phyloP scores from a whole-genome alignment of 1,140 invertebrate species.

The Druon quercuslanigerum region DNA sequence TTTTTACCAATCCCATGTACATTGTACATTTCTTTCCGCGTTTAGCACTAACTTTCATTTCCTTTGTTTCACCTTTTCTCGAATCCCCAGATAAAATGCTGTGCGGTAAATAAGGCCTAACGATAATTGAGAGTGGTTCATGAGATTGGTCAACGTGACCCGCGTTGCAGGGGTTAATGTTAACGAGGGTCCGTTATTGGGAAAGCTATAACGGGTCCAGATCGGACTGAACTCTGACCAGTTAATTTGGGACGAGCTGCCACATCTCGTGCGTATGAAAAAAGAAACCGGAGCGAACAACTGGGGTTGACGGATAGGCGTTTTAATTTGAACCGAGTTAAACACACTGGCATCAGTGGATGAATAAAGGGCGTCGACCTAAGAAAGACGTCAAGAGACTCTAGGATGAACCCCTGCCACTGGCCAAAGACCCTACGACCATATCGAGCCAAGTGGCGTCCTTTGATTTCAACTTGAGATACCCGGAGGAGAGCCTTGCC shows the following conservation, averaged over 20 bases:
- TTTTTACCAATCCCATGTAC: conserved; percentile 3
- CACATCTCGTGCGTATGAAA: neutral
- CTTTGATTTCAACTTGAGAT: conserved; percentile 46
- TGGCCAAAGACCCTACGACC: conserved; percentile 18
- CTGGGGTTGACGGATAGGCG: conserved; percentile 15
- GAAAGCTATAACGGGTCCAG: conserved; percentile 55
- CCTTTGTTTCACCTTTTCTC: conserved; percentile 26
- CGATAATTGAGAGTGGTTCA: conserved; percentile 60
- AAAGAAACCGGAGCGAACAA: neutral
- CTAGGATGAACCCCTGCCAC: neutral
- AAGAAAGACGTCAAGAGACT: neutral
- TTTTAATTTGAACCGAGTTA: conserved; percentile 48
- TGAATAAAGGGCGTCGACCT: conserved; percentile 14
- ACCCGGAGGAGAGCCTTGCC: conserved; percentile 48
- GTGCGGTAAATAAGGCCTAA: conserved; percentile 47
- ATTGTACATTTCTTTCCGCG: conserved; percentile 34
- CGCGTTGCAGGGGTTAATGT: conserved; percentile 56
- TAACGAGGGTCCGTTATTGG: conserved; percentile 58
- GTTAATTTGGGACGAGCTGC: conserved; percentile 8
- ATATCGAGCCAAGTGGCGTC: conserved; percentile 17
- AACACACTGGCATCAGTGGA: neutral
- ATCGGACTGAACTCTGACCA: conserved; percentile 52
- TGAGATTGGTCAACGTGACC: conserved; percentile 56
- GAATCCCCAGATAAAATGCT: neutral
- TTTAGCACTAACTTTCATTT: conserved; percentile 33